A percentile compares a stretch with the other conserved stretches of the same genome.
Evolutionary conservation across 92 coral and sea anemone species (phyloP).

Genomic region (Porites cylindrica): DNA sequence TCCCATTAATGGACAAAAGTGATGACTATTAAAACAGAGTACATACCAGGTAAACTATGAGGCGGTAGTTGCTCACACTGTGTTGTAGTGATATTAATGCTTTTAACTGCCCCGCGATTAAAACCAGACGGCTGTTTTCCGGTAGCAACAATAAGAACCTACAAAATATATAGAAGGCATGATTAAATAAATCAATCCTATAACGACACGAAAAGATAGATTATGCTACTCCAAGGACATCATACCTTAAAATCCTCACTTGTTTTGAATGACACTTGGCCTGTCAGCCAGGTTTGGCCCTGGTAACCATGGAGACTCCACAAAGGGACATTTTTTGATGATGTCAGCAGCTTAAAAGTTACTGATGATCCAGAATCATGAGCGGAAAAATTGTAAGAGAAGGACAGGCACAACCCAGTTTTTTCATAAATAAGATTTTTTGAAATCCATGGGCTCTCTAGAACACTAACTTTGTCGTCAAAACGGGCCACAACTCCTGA

Average conservation of each 20-base stretch:
- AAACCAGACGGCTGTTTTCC: neutral
- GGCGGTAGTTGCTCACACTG: slow-evolving; percentile 59
- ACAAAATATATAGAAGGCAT: neutral
- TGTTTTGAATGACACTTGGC: slow-evolving; percentile 61
- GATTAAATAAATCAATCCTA: too few species aligned
- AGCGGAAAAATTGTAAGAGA: slow-evolving; percentile 61
- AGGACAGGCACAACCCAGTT: slow-evolving; percentile 69
- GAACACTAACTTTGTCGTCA: slow-evolving; percentile 2
- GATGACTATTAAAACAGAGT: too few species aligned
- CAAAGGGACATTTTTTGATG: slow-evolving; percentile 28
- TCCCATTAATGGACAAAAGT: too few species aligned
- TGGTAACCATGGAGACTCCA: slow-evolving; percentile 79
- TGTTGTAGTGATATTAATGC: slow-evolving; percentile 49
- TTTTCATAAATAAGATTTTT: slow-evolving; percentile 17
- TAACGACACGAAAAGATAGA: too few species aligned
- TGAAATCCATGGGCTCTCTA: slow-evolving; percentile 68
- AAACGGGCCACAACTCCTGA: slow-evolving; percentile 1
- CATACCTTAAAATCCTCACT: slow-evolving; percentile 66
- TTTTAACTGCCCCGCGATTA: slow-evolving; percentile 43
- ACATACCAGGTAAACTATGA: slow-evolving; percentile 79
- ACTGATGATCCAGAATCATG: slow-evolving; percentile 54
- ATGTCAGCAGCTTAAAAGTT: slow-evolving; percentile 36
- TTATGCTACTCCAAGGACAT: too few species aligned
- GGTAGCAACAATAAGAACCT: slow-evolving; percentile 6
- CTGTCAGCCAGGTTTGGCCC: slow-evolving; percentile 70